Conservation (phyloP, 2,888 invertebrate genomes). For the Zelleria hepariella region DNA sequence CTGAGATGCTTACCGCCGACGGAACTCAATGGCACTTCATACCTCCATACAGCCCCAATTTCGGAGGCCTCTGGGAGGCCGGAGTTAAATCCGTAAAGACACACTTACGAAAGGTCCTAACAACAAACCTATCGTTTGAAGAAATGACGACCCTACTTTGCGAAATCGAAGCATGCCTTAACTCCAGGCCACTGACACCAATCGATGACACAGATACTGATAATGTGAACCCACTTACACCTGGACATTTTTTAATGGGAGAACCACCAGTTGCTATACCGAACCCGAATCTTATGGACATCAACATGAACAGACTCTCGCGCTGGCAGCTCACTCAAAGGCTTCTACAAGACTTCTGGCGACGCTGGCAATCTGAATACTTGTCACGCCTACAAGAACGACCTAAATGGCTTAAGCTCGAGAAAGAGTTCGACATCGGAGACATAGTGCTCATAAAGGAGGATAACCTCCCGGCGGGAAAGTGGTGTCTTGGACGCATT, state of each 20-base stretch:
- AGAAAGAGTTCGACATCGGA: conserved; percentile 12
- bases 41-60: conserved; percentile 7
- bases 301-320: conserved; percentile 8
- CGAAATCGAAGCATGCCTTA: conserved; percentile 8
- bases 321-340: conserved; percentile 20
- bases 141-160: conserved; percentile 8
- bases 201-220: neutral
- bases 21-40: conserved; percentile 10
- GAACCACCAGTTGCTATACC: neutral
- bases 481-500: neutral
- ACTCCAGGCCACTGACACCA: neutral
- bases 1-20: conserved; percentile 10
- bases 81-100: conserved; percentile 15
- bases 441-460: conserved; percentile 15
- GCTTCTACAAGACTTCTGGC: conserved; percentile 19
- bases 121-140: conserved; percentile 9
- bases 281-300: neutral
- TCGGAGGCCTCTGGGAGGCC: conserved; percentile 2
- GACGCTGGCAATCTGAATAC: conserved; percentile 19
- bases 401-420: conserved; percentile 16
- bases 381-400: conserved; percentile 16
- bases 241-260: neutral
- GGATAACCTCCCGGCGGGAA: neutral
- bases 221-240: neutral
- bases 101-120: conserved; percentile 7